A percentile compares a stretch with the other conserved stretches of the same genome.
phyloP scores from a whole-genome alignment of 1,140 invertebrate genomes.

The Pectinophora gossypiella region DNA sequence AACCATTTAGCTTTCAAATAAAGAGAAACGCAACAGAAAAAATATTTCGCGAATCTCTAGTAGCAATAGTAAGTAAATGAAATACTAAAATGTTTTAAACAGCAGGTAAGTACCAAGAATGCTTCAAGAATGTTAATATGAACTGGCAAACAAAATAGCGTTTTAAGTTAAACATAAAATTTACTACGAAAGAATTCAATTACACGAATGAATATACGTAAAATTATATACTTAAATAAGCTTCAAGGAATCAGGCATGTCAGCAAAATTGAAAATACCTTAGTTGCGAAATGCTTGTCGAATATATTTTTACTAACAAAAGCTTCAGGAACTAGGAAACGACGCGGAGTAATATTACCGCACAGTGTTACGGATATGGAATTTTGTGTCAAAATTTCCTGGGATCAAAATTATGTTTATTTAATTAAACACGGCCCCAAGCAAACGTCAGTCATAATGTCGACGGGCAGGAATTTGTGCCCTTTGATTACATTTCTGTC shows the following conservation, averaged over 20 bases:
- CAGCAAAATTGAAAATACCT: background rate
- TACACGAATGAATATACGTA: background rate
- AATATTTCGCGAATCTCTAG: background rate
- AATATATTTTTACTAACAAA: too few relatives aligned
- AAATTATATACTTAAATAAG: background rate
- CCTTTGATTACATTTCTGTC: conserved; percentile 51
- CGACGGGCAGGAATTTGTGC: conserved; percentile 30
- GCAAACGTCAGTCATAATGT: conserved; percentile 41
- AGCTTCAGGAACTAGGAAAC: too few relatives aligned
- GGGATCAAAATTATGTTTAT: conserved; percentile 30
- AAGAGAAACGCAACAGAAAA: too few relatives aligned
- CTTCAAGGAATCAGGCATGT: background rate
- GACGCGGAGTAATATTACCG: too few relatives aligned
- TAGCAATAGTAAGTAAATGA: background rate
- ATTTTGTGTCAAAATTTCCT: background rate
- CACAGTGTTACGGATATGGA: background rate
- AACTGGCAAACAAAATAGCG: background rate
- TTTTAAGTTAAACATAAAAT: background rate
- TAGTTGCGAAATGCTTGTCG: too few relatives aligned
- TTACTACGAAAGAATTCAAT: background rate
- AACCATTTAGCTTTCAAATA: too few relatives aligned
- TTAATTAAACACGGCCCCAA: conserved; percentile 39
- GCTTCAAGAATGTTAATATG: background rate
- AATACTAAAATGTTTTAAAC: background rate
- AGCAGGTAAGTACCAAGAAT: too few relatives aligned